These are phyloP conservation scores for Meiosimyza platycephala DNA, from an alignment of 2,888 invertebrate species.

Conservation along the genomic window DNA sequence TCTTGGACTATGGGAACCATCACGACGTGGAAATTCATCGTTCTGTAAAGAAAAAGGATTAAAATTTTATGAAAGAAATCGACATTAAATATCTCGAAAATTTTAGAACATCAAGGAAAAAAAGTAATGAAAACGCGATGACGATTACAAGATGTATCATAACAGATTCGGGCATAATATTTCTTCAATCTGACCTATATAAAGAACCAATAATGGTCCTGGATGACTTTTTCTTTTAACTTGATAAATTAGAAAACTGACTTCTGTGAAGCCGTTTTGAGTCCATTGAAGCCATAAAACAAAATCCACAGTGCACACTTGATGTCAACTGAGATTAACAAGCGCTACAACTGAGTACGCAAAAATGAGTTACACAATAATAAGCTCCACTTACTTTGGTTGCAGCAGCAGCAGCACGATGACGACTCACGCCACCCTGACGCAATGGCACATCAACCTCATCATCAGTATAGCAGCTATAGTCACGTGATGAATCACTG, in stretches of 20 bases:
- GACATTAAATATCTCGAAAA: not conserved
- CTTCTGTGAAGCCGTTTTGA: too few relatives aligned
- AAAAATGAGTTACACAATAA: too few relatives aligned
- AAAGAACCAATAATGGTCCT: too few relatives aligned
- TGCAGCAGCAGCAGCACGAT: constrained; percentile 45
- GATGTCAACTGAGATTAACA: too few relatives aligned
- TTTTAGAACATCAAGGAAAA: constrained; percentile 7
- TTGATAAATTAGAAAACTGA: too few relatives aligned
- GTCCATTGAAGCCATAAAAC: too few relatives aligned
- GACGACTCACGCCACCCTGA: constrained; percentile 44
- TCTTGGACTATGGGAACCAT: constrained; percentile 57
- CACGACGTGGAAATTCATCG: constrained; percentile 64
- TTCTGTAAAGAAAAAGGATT: constrained; percentile 43
- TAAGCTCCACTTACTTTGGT: constrained; percentile 49
- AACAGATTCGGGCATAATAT: too few relatives aligned
- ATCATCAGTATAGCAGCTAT: constrained; percentile 67
- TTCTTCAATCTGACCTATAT: too few relatives aligned
- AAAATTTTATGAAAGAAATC: constrained; percentile 1
- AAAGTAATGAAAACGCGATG: not conserved
- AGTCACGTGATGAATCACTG: constrained; percentile 72
- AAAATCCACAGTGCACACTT: too few relatives aligned
- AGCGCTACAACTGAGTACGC: not conserved
- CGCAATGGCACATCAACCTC: constrained; percentile 55
- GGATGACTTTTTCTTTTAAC: too few relatives aligned
- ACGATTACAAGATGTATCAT: too few relatives aligned